Percentiles rank a stretch among this genome's conserved stretches.
phyloP scores from a whole-genome alignment of 2,797 vertebrate species.

The Acanthornis magna region DNA sequence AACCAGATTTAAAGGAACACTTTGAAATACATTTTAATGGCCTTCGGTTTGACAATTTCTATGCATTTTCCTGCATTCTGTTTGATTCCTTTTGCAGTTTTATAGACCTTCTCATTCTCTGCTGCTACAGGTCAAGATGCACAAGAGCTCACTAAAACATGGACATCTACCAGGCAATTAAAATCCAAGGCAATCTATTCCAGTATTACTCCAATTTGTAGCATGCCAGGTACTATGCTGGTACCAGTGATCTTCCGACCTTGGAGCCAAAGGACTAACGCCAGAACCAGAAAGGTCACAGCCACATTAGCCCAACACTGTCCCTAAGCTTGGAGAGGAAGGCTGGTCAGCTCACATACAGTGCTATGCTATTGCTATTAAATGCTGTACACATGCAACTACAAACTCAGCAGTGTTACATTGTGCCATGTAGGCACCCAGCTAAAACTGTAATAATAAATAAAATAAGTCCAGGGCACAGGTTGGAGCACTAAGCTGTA shows the following conservation, averaged over 20 bases:
- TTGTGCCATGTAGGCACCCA: background rate
- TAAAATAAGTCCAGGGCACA: background rate
- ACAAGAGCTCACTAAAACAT: background rate
- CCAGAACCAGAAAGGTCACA: background rate
- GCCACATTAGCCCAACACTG: background rate
- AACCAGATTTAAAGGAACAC: background rate
- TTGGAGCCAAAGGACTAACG: background rate
- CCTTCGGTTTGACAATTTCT: background rate
- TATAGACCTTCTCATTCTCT: background rate
- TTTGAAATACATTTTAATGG: background rate
- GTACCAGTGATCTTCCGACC: background rate
- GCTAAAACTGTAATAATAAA: background rate
- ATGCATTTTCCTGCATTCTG: background rate
- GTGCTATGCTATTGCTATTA: rapidly evolving
- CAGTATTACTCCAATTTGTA: background rate
- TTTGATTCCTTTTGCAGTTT: background rate
- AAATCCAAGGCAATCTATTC: background rate
- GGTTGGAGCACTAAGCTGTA: background rate
- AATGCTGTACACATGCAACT: background rate
- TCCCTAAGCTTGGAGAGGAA: background rate
- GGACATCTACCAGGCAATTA: background rate
- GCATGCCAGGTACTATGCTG: background rate
- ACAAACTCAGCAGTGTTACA: background rate
- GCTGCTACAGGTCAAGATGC: background rate
- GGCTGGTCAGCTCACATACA: background rate